These are phyloP conservation scores for Drosophila leonis DNA, from an alignment of 2,888 invertebrate genomes.

Conservation along the genomic window DNA sequence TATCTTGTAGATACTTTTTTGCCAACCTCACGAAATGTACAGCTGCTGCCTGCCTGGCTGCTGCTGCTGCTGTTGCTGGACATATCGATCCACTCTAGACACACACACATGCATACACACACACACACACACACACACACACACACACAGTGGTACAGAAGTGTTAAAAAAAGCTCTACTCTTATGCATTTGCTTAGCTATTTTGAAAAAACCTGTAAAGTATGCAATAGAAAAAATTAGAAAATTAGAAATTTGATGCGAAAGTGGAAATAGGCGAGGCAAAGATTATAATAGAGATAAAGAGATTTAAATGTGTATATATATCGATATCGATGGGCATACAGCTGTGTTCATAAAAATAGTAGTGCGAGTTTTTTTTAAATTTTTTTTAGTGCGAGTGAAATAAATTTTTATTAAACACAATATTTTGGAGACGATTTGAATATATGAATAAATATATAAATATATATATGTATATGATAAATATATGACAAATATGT, in stretches of 20 bases:
- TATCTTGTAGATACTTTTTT: constrained; percentile 76
- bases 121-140: neutral
- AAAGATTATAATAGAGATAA: neutral
- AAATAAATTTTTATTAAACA: too few species aligned
- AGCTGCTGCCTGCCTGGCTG: constrained; percentile 62
- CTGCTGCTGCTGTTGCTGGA: constrained; percentile 60
- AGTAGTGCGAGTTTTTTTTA: too few species aligned
- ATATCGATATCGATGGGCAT: neutral
- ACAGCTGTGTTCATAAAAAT: too few species aligned
- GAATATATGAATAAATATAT: too few species aligned
- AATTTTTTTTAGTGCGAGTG: too few species aligned
- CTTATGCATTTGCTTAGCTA: neutral
- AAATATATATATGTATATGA: too few species aligned
- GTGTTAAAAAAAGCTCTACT: neutral
- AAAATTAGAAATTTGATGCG: neutral
- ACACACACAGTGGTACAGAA: constrained; percentile 8
- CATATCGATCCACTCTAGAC: constrained; percentile 65
- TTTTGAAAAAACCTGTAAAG: constrained; percentile 12
- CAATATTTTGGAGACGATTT: too few species aligned
- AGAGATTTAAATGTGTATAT: neutral
- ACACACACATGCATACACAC: neutral
- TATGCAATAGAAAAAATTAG: neutral
- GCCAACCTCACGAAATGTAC: constrained; percentile 57
- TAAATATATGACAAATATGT: too few species aligned
- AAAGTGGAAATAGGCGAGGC: neutral